Evolutionary conservation across 2,113 vertebrate genomes (phyloP), one percentile per base, ranked within the genome.

Genomic region (Chitala chitala): DNA sequence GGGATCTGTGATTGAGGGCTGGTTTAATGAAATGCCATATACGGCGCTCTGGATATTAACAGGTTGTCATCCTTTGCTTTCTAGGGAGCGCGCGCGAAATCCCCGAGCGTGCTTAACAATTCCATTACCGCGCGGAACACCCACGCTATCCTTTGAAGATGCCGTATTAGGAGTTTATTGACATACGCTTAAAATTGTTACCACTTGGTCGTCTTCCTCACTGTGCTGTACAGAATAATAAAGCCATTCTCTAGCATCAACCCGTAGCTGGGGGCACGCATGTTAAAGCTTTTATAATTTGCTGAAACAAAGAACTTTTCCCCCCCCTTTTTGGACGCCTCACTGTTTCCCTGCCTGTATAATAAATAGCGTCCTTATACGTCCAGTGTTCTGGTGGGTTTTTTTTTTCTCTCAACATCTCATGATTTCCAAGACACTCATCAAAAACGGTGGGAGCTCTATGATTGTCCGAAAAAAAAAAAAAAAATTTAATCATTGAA

Each of bases 111-210:
- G 82, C 78, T 82, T 82, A 87, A 86, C 81, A 86, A 82, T 86
- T 87, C 81, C 79, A 82, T 85, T 86, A 82, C 80, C 71, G 66
- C 79, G 72, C 77, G 79, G 84, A 87, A 90, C 85, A 86, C 84
- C 87, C 86, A 66, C 86, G 59, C 38, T 20, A 80, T 72, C 74
- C 87, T 82, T 84, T 90, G 86, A 92, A 87, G 88, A 78, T 71
- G 72, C 73, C 61, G 75, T 83, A 79, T 82, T 83, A 82, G 82
- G 76, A 82, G 81, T 84, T 86, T 88, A 83, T 85, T 79, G 83
- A 86, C 85, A 84, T 77, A 78, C 38, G 76, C 82, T 85, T 82
- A 79, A 84, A 84, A 87, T 87, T 83, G 83, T 84, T 90, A 87
- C 87, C 90, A 91, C 79, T 90, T 84, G 65, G 83, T 75, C 84